Evolutionary conservation across 2,888 invertebrate genomes (phyloP).

Genomic region (Leucophenga maculata): DNA sequence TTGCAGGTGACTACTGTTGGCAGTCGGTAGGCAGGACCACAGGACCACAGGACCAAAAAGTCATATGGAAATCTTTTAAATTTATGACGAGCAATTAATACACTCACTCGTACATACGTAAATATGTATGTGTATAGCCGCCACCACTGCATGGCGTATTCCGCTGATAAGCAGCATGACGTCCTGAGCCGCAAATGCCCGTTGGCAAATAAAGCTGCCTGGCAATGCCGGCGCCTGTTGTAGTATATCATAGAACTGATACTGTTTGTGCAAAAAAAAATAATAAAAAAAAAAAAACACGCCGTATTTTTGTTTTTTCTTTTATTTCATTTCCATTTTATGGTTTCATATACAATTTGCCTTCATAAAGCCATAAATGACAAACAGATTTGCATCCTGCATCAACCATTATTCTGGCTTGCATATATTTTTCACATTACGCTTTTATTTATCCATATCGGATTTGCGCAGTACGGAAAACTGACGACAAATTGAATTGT

Average conservation of each 20-base stretch:
- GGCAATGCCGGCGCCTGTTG: neutral
- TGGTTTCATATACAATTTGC: constrained; percentile 53
- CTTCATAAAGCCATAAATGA: constrained; percentile 42
- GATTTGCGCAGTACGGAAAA: no score
- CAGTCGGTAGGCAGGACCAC: neutral
- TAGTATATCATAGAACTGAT: constrained; percentile 32
- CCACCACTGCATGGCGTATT: neutral
- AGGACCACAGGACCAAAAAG: neutral
- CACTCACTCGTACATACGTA: neutral
- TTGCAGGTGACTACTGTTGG: neutral
- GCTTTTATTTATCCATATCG: no score
- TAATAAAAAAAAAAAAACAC: no score
- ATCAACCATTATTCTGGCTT: neutral
- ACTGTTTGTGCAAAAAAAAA: constrained; percentile 39
- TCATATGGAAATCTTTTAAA: constrained; percentile 2
- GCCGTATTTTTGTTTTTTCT: constrained; percentile 53
- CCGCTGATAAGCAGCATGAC: neutral
- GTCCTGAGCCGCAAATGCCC: neutral
- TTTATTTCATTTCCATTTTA: constrained; percentile 48
- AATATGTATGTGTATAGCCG: neutral
- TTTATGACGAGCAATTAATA: constrained; percentile 24
- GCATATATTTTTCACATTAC: neutral
- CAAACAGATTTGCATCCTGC: constrained; percentile 46
- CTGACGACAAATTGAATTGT: no score
- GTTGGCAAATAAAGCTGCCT: constrained; percentile 45